These are phyloP conservation scores for Syritta pipiens DNA, from an alignment of 2,888 invertebrate genomes.

Conservation along the genomic window DNA sequence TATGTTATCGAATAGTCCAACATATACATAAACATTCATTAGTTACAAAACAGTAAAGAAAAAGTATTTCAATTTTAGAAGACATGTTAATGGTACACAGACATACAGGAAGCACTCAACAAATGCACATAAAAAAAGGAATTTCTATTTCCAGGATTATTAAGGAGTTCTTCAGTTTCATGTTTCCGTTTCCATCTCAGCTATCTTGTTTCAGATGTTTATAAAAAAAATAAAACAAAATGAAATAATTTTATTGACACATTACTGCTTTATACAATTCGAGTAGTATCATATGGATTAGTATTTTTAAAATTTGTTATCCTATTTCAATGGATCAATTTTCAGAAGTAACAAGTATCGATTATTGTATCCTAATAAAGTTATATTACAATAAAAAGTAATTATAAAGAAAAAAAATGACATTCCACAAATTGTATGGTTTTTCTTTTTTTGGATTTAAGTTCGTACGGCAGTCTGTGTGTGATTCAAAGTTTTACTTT, in stretches of 20 bases:
- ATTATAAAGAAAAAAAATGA: constrained; percentile 19
- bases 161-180: neutral
- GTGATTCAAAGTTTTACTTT: too few species aligned
- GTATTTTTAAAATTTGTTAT: constrained; percentile 26
- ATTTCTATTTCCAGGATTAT: neutral
- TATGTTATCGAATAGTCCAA: constrained; percentile 54
- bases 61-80: constrained; percentile 36
- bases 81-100: constrained; percentile 13
- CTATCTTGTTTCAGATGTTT: neutral
- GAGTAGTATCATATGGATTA: neutral
- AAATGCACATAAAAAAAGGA: constrained; percentile 1
- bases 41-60: constrained; percentile 23
- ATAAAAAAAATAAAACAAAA: neutral
- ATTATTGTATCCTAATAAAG: constrained; percentile 31
- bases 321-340: neutral
- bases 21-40: constrained; percentile 35
- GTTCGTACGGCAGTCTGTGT: neutral
- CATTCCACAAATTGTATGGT: constrained; percentile 42
- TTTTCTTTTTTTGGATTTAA: neutral
- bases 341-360: constrained; percentile 16
- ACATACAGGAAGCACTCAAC: neutral
- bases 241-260: constrained; percentile 8
- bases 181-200: neutral
- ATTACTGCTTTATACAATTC: neutral
- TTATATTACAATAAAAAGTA: constrained; percentile 39